These are phyloP conservation scores for Amphiduros pacificus DNA, from an alignment of 2,888 invertebrate species.

Conservation along the genomic window DNA sequence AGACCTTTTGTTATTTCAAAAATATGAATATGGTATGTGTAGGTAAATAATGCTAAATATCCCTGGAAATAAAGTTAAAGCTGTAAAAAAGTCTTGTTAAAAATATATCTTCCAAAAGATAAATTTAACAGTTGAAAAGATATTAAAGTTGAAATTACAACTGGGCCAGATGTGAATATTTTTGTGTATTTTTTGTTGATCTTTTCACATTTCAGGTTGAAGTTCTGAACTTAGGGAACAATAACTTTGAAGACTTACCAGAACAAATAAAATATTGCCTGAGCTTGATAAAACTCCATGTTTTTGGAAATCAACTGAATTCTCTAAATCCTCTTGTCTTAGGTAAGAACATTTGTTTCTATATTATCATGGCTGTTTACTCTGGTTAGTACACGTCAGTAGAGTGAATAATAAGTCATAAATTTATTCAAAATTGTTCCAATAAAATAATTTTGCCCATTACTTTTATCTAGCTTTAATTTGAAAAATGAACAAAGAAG, in stretches of 20 bases:
- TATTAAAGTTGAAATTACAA: neutral
- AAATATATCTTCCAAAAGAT: neutral
- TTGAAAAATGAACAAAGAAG: neutral
- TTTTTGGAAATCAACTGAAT: constrained; percentile 48
- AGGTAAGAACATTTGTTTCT: constrained; percentile 19
- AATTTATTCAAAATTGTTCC: too few species aligned
- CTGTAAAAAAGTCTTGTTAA: too few species aligned
- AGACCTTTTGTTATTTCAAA: too few species aligned
- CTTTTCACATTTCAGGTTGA: constrained; percentile 42
- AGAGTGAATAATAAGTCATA: too few species aligned
- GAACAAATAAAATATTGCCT: constrained; percentile 37
- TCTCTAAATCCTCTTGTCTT: constrained; percentile 35
- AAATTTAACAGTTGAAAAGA: neutral
- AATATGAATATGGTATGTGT: too few species aligned
- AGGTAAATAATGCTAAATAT: too few species aligned
- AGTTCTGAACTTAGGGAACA: constrained; percentile 52
- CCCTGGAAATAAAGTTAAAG: too few species aligned
- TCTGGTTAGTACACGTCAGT: neutral
- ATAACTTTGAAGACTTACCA: constrained; percentile 51
- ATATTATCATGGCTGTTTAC: neutral
- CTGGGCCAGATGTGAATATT: too few species aligned
- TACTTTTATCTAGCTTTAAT: neutral
- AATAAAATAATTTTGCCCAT: neutral
- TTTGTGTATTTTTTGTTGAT: too few species aligned
- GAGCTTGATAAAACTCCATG: constrained; percentile 39